Evolutionary conservation across 1,140 invertebrate genomes (phyloP), one percentile per base, ranked within the genome.

Genomic region (Cylas formicarius): DNA sequence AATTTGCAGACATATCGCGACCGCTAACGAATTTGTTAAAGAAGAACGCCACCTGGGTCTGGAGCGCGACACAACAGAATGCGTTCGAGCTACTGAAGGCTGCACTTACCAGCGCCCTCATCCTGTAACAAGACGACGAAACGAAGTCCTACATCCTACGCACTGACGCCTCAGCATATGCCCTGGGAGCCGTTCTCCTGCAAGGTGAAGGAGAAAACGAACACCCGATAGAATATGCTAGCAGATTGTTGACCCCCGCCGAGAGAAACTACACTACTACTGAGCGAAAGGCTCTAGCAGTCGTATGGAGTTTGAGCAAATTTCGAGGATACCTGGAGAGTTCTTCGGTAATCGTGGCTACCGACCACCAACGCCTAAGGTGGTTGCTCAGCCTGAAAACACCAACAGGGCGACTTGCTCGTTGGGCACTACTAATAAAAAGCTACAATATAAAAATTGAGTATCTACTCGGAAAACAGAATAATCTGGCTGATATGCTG

Each of bases 211-310:
- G 14, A 9, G 5, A 5, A 36, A 13, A 63, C 44, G 66, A 48
- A 44, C 53, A 52, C 6, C 66, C 67, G 0, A 21, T 71, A 7
- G 58, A 52, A 4, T 70, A 67, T 51, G 58, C 58, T 11, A 66
- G 37, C 14, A 23, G 63, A 16, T 26, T 53, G 7, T 34, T 72
- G 13, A 48, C 23, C 10, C 24, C 22, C 8, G 41, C 55, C 9
- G 68, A 73, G 55, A 43, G 22, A 21, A 66, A 68, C 22, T 71
- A 67, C 24, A 45, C 35, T 0, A 61, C 57, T 5, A 63, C 60
- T 1, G 66, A 72, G 23, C n/a, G 11, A 54, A 37, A 47, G 71
- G 10, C 66, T 64, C 1, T 16, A n/a, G 37, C 22, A 27, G 50
- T 72, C 3, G 40, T 71, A 8, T 62, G 52, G 55, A 60, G 60